phyloP scores from a whole-genome alignment of 2,888 invertebrate genomes.

The Noctua janthina region DNA sequence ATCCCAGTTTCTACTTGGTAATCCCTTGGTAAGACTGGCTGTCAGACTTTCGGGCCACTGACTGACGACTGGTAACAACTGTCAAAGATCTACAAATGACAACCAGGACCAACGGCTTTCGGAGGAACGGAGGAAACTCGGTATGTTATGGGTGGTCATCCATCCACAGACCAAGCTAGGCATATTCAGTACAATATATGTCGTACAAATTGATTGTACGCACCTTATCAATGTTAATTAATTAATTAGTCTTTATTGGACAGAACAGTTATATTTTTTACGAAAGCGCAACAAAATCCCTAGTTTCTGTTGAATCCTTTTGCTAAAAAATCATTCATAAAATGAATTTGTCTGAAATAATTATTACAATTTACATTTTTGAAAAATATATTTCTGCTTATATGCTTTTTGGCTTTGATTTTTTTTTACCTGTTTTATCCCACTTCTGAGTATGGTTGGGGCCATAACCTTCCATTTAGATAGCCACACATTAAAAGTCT shows the following conservation, averaged over 20 bases:
- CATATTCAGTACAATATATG: not conserved
- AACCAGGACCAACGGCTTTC: not conserved
- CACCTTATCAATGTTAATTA: not conserved
- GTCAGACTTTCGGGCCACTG: not conserved
- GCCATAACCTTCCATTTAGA: not conserved
- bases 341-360: not conserved
- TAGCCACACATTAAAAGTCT: not conserved
- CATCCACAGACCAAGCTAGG: not conserved
- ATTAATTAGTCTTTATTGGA: not conserved
- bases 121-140: not conserved
- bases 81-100: not conserved
- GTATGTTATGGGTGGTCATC: not conserved
- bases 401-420: not conserved
- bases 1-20: not conserved
- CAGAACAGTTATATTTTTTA: not conserved
- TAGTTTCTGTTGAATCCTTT: too few relatives aligned
- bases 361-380: not conserved
- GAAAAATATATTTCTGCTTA: not conserved
- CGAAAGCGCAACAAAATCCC: too few relatives aligned
- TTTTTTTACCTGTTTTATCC: not conserved
- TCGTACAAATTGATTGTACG: not conserved
- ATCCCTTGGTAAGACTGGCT: not conserved
- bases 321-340: too few relatives aligned
- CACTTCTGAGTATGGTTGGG: accelerated
- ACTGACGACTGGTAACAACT: not conserved